A percentile compares a stretch with the other conserved stretches of the same genome.
Conservation (phyloP, 1,140 invertebrate species). For the Drosophila pectinifera region DNA sequence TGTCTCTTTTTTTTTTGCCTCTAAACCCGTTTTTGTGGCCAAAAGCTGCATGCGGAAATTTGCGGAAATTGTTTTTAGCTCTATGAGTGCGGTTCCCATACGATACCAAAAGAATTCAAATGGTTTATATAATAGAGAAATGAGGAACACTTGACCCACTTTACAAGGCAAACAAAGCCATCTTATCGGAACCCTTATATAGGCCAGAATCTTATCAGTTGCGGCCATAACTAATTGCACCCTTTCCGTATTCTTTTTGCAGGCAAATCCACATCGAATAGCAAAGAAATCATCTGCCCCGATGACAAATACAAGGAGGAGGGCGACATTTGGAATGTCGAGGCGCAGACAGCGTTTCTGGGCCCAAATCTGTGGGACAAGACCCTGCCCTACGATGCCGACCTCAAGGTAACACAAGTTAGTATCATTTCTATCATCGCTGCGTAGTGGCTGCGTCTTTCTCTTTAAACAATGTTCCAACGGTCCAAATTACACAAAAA, state of each 20-base stretch:
- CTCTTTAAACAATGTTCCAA: conserved; percentile 31
- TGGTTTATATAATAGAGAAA: conserved; percentile 36
- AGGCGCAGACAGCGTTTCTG: conserved; percentile 96
- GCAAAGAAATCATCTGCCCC: conserved; percentile 86
- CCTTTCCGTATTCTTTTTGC: conserved; percentile 63
- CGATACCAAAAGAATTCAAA: conserved; percentile 24
- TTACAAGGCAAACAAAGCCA: conserved; percentile 9
- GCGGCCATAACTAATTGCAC: conserved; percentile 18
- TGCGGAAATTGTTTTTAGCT: conserved; percentile 41
- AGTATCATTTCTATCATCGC: conserved; percentile 86
- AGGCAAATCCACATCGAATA: conserved; percentile 88
- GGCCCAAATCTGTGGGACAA: conserved; percentile 98
- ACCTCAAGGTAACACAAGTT: conserved; percentile 95
- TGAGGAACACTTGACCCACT: conserved; percentile 45
- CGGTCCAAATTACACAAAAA: conserved; percentile 29
- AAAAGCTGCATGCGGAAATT: conserved; percentile 55
- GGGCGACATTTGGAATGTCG: conserved; percentile 93
- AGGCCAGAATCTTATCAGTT: conserved; percentile 11
- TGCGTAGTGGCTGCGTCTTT: conserved; percentile 84
- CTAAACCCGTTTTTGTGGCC: conserved; percentile 44
- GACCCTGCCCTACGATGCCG: conserved; percentile 94
- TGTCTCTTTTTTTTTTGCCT: conserved; percentile 31
- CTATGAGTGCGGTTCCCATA: conserved; percentile 19
- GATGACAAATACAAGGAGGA: conserved; percentile 94
- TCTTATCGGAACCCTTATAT: conserved; percentile 21